These are phyloP conservation scores for Casuarius casuarius DNA, from an alignment of 2,113 vertebrate genomes.

Conservation along the genomic window DNA sequence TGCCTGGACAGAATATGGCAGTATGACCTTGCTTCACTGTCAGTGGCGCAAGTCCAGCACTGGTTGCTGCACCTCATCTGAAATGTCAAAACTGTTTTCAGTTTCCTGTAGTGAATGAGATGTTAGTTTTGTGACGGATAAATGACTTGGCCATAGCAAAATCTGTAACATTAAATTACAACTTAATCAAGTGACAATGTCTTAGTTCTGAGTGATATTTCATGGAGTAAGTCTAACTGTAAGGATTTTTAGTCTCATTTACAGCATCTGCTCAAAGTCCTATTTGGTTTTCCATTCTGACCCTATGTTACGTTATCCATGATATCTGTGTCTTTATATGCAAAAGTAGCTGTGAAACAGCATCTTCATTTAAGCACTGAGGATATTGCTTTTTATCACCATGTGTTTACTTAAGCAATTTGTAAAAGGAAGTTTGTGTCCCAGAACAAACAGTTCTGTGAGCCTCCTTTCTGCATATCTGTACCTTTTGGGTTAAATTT, in stretches of 20 bases:
- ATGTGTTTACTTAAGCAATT: background rate
- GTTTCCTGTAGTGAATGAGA: constrained; percentile 10
- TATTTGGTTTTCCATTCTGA: background rate
- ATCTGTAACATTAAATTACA: background rate
- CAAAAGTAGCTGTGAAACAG: background rate
- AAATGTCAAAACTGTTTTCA: constrained; percentile 9
- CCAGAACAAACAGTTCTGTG: background rate
- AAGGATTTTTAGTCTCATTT: background rate
- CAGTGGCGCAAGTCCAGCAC: background rate
- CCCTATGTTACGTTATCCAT: background rate
- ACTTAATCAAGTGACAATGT: background rate
- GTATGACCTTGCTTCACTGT: background rate
- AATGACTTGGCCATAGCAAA: background rate
- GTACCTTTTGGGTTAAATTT: background rate
- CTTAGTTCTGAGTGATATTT: background rate
- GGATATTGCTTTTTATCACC: background rate
- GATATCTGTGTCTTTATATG: background rate
- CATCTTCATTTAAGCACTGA: background rate
- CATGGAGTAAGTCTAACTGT: background rate
- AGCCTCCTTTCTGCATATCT: background rate
- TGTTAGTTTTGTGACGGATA: constrained; percentile 27
- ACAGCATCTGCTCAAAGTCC: background rate
- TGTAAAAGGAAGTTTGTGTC: background rate
- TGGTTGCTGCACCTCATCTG: constrained; percentile 5
- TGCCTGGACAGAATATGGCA: background rate